Conservation (phyloP, 92 coral and sea anemone species). For the Ricordea florida region DNA sequence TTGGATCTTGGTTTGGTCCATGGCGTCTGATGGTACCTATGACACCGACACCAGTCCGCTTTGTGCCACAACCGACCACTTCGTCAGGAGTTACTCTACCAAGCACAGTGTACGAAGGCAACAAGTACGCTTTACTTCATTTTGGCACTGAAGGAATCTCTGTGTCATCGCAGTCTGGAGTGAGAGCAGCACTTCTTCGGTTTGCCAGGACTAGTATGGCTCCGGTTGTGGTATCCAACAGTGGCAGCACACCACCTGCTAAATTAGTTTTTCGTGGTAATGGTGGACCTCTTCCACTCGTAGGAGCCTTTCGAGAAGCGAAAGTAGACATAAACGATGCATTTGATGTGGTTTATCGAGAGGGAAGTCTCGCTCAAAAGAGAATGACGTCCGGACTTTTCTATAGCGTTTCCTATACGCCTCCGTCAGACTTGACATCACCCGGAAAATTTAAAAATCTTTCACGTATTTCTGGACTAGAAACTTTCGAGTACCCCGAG, state of each 20-base stretch:
- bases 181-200: conserved; percentile 17
- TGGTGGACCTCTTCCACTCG: conserved; percentile 10
- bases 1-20: conserved; percentile 12
- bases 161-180: not conserved
- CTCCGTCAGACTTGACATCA: not conserved
- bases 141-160: not conserved
- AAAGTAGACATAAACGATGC: not conserved
- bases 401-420: not conserved
- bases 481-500: conserved; percentile 1
- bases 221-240: conserved; percentile 2
- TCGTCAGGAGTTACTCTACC: not conserved
- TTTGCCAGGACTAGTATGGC: conserved; percentile 8
- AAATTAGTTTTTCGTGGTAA: conserved; percentile 10
- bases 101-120: conserved; percentile 2
- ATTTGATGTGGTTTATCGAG: not conserved
- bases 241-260: not conserved
- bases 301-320: not conserved
- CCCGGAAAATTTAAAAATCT: not conserved
- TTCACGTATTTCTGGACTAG: not conserved
- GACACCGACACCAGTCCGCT: not conserved
- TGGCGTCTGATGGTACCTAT: conserved; percentile 3
- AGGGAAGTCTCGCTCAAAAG: conserved; percentile 14
- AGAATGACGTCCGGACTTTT: conserved; percentile 11
- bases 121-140: conserved; percentile 15
- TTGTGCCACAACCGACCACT: not conserved